Percentiles rank a stretch among this genome's conserved stretches.
These are phyloP conservation scores for Carassius gibelio DNA, from an alignment of 2,113 vertebrate species.

Conservation along the genomic window DNA sequence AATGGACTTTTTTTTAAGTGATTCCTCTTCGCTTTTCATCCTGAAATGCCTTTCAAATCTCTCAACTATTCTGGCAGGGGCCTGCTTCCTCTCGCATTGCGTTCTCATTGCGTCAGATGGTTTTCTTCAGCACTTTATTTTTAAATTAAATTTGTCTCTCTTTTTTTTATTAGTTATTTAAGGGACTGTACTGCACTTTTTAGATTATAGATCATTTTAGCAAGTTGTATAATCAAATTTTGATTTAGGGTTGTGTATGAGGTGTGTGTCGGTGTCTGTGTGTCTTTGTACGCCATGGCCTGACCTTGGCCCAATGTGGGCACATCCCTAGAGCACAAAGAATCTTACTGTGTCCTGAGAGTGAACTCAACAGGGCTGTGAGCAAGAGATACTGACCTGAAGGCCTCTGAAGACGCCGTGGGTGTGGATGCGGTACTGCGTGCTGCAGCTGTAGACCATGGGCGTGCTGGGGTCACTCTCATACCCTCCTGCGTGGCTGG, in stretches of 20 bases:
- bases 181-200: slow-evolving; percentile 28
- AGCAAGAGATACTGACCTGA: slow-evolving; percentile 78
- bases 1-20: slow-evolving; percentile 70
- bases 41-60: slow-evolving; percentile 61
- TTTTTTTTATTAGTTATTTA: slow-evolving; percentile 22
- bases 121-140: slow-evolving; percentile 12
- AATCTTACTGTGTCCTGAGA: slow-evolving; percentile 27
- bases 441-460: slow-evolving; percentile 94
- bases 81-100: slow-evolving; percentile 58
- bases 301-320: slow-evolving; percentile 52
- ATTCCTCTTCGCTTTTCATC: slow-evolving; percentile 66
- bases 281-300: slow-evolving; percentile 41
- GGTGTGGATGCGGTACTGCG: slow-evolving; percentile 97
- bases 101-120: slow-evolving; percentile 61
- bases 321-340: slow-evolving; percentile 20
- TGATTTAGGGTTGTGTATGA: neutral
- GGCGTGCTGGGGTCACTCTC: slow-evolving; percentile 91
- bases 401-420: slow-evolving; percentile 95
- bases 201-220: neutral
- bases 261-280: slow-evolving; percentile 1
- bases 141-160: slow-evolving; percentile 36
- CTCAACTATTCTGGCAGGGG: slow-evolving; percentile 63
- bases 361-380: slow-evolving; percentile 37
- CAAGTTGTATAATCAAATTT: neutral
- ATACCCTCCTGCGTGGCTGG: slow-evolving; percentile 87